Conservation (phyloP, 2,888 invertebrate species). For the Cremastobaeus sp. region DNA sequence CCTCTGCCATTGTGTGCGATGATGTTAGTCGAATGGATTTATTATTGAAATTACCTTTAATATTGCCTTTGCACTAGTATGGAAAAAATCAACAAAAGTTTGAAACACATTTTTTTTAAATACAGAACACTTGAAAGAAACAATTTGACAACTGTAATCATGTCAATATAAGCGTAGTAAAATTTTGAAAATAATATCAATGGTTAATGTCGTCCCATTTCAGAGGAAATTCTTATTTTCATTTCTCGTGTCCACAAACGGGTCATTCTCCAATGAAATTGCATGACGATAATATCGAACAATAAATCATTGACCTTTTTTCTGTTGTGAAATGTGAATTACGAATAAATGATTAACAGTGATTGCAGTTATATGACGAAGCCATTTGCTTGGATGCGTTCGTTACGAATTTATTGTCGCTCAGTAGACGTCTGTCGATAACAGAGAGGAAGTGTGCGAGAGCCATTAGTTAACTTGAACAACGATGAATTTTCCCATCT, state of each 20-base stretch:
- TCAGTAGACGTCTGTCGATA: conserved; percentile 64
- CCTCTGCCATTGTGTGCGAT: conserved; percentile 41
- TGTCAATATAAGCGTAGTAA: no score
- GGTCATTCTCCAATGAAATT: conserved; percentile 26
- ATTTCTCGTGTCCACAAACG: background rate
- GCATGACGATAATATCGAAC: conserved; percentile 29
- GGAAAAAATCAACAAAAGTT: no score
- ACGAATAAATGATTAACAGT: conserved; percentile 52
- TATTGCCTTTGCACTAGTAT: background rate
- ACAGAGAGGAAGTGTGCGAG: conserved; percentile 49
- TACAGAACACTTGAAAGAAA: background rate
- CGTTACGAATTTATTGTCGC: conserved; percentile 64
- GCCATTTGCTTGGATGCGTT: conserved; percentile 45
- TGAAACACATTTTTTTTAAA: background rate
- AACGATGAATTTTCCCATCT: conserved; percentile 38
- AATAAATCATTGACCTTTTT: conserved; percentile 45
- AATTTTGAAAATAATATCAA: no score
- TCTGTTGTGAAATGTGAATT: conserved; percentile 43
- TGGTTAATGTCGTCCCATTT: background rate
- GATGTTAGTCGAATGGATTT: conserved; percentile 18
- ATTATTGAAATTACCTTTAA: conserved; percentile 4
- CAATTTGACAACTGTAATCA: no score
- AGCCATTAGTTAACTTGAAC: conserved; percentile 44
- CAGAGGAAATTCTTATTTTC: background rate
- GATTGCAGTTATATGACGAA: conserved; percentile 55